Evolutionary conservation across 37 sponge, comb jelly and placozoan species (phyloP).

Genomic region (Spongilla lacustris): DNA sequence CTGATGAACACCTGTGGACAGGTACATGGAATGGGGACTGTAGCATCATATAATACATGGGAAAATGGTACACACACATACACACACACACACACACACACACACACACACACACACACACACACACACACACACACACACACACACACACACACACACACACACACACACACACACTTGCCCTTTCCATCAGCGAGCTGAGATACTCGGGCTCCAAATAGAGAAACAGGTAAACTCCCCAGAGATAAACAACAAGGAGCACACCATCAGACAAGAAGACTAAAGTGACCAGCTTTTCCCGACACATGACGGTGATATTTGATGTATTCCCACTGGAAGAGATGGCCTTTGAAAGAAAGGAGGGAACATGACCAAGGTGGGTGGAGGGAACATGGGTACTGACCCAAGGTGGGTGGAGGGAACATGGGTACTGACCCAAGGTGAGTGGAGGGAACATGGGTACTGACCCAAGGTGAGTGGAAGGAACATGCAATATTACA

Average conservation of each 20-base stretch:
- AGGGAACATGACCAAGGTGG: too few species aligned
- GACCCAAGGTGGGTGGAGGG: too few species aligned
- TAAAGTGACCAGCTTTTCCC: background rate
- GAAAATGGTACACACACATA: background rate
- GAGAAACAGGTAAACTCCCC: conserved; percentile 73
- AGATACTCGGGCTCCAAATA: conserved; percentile 59
- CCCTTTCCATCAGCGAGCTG: conserved; percentile 53
- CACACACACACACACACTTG: background rate
- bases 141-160: background rate
- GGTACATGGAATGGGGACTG: background rate
- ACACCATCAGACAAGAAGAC: conserved; percentile 47
- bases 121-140: background rate
- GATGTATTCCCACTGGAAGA: too few species aligned
- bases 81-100: too few species aligned
- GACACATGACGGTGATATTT: background rate
- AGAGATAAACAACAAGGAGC: conserved; percentile 62
- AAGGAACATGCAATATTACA: too few species aligned
- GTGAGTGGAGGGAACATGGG: too few species aligned
- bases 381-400: too few species aligned
- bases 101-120: background rate
- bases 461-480: too few species aligned
- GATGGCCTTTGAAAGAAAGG: background rate
- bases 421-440: too few species aligned
- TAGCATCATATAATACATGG: background rate
- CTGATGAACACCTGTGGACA: background rate